Evolutionary conservation across 2,113 vertebrate genomes (phyloP).

Genomic region (Hemiprocne comata): DNA sequence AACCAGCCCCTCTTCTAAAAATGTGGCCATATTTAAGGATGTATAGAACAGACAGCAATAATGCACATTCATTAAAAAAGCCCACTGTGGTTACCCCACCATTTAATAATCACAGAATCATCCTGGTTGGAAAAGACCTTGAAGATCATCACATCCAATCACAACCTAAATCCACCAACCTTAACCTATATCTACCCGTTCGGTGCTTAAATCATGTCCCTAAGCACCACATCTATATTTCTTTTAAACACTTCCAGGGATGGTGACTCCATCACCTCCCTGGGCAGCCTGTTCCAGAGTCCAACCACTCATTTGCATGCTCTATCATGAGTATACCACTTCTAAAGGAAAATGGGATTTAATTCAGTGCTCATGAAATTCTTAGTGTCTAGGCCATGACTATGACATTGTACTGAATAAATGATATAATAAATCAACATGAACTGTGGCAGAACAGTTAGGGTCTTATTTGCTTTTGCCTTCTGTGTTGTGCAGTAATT

Average conservation of each 20-base stretch:
- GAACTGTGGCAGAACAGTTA: background rate
- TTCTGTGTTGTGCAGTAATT: background rate
- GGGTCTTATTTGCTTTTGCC: background rate
- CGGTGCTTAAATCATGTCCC: no score
- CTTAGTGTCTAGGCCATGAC: background rate
- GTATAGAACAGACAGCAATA: background rate
- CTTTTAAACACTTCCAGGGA: no score
- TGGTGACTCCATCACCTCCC: no score
- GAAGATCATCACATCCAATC: no score
- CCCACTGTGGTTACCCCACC: background rate
- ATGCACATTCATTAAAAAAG: background rate
- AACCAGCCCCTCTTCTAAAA: background rate
- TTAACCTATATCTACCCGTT: no score
- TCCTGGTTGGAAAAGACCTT: no score
- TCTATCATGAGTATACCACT: background rate
- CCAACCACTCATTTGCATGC: no score
- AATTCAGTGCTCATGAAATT: background rate
- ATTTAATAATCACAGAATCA: no score
- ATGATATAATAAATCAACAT: background rate
- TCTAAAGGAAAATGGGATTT: background rate
- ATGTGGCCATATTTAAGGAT: accelerated
- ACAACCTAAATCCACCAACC: no score
- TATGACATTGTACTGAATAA: background rate
- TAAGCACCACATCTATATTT: no score
- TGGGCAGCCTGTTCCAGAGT: no score